Percentiles rank a stretch among this genome's conserved stretches.
Evolutionary conservation across 2,113 vertebrate species (phyloP).

Genomic region (Odontesthes bonariensis): DNA sequence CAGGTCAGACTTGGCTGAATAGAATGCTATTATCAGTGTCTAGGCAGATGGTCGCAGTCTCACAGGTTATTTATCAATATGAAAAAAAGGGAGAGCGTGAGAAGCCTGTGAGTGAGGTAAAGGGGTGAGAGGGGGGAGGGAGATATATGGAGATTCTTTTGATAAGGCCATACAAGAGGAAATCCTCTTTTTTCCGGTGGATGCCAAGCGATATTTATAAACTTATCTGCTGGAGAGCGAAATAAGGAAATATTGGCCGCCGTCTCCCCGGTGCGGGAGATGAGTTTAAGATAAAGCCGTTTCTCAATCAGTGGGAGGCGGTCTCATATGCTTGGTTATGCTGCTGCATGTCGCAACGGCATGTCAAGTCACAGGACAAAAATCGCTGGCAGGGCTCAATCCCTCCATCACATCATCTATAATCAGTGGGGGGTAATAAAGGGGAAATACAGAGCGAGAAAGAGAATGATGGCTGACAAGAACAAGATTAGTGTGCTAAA

Average conservation of each 20-base stretch:
- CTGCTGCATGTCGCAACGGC: background rate
- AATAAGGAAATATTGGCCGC: slow-evolving; percentile 51
- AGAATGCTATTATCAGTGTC: slow-evolving; percentile 64
- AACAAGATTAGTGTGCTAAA: slow-evolving; percentile 8
- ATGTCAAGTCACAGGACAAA: slow-evolving; percentile 52
- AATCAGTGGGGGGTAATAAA: slow-evolving; percentile 14
- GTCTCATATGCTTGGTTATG: slow-evolving; percentile 4
- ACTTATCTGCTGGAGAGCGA: slow-evolving; percentile 58
- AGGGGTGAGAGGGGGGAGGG: slow-evolving; percentile 9
- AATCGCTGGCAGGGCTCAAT: slow-evolving; percentile 34
- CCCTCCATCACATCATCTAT: slow-evolving; percentile 53
- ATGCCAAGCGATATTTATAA: slow-evolving; percentile 56
- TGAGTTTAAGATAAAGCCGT: slow-evolving; percentile 75
- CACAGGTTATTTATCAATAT: slow-evolving; percentile 61
- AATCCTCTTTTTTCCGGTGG: slow-evolving; percentile 58
- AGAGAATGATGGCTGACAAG: slow-evolving; percentile 28
- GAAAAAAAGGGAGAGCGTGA: slow-evolving; percentile 22
- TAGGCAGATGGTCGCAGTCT: slow-evolving; percentile 61
- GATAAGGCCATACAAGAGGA: slow-evolving; percentile 64
- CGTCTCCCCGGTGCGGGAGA: slow-evolving; percentile 29
- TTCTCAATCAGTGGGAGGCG: slow-evolving; percentile 49
- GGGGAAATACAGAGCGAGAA: background rate
- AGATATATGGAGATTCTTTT: slow-evolving; percentile 44
- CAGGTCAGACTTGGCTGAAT: slow-evolving; percentile 62
- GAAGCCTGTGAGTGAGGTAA: slow-evolving; percentile 43